Evolutionary conservation across 2,797 vertebrate species (phyloP), one percentile per base, ranked within the genome.

Genomic region (Cygnus olor): DNA sequence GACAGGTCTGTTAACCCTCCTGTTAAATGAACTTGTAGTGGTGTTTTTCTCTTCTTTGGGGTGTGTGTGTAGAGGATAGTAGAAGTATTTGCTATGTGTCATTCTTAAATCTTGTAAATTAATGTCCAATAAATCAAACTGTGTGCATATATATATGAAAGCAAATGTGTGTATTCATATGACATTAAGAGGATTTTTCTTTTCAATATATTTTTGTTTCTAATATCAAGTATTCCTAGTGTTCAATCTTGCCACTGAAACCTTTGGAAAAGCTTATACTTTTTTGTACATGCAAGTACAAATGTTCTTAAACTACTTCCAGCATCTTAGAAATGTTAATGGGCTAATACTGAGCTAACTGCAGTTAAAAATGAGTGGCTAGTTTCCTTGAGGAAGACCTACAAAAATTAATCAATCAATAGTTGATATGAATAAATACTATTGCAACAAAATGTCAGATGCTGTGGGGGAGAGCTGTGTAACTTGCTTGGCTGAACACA

Each of bases 391-490:
- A 89, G 47, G 72, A 92, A 91, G 30, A 44, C 8, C 5, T 57
- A 0, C 34, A 2, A 3, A 30, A 63, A 24, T 56, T 58, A 19
- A 56, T 57, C 22, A 11, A 25, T 77, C 18, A 13, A 28, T 74
- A 68, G 30, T 25, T 72, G 30, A 21, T 61, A 34, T 66, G 44
- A 77, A 60, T 89, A 58, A 83, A 17, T 74, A 65, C 72, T 25
- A 40, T 8, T 24, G 25, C 47, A 86, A 18, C 45, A 72, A 15
- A 61, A 58, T 79, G 16, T 84, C 54, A 42, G 45, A 19, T 87
- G 36, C 9, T 2, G 0, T n/a, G 76, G 24, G 7, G 3, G 38
- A 91, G 89, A 34, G 34, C 68, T 0, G 0, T 32, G 32, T 61
- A 74, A 74, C 32, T 65, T 66, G 4, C 54, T 64, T 78, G 32